Evolutionary conservation across 2,113 vertebrate species (phyloP).

Genomic region (Chaenocephalus aceratus): DNA sequence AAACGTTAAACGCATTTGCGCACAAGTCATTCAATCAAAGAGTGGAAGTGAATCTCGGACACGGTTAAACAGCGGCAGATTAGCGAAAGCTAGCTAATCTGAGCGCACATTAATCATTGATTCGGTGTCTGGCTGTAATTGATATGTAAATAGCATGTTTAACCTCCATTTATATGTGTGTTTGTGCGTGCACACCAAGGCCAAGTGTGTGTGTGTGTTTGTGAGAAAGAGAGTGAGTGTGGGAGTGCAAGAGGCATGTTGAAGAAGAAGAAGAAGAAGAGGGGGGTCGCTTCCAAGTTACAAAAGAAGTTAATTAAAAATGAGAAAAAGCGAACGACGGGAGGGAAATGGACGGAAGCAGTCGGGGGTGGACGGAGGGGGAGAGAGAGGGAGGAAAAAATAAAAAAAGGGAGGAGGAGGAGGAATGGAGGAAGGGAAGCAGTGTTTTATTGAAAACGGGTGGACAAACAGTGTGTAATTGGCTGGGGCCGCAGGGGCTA

Average conservation of each 20-base stretch:
- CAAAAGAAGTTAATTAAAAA: constrained; percentile 86
- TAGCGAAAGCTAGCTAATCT: constrained; percentile 67
- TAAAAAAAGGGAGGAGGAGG: neutral
- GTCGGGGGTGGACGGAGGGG: constrained; percentile 38
- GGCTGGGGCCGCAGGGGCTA: constrained; percentile 79
- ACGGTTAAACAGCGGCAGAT: constrained; percentile 57
- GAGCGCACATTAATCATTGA: constrained; percentile 75
- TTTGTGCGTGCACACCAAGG: constrained; percentile 24
- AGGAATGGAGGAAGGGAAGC: constrained; percentile 36
- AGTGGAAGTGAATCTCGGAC: constrained; percentile 47
- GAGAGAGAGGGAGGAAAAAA: neutral
- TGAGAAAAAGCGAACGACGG: constrained; percentile 69
- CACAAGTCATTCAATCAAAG: constrained; percentile 39
- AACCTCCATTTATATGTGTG: constrained; percentile 73
- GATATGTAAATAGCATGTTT: constrained; percentile 83
- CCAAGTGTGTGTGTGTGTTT: constrained; percentile 13
- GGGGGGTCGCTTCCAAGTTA: constrained; percentile 70
- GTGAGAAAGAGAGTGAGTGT: constrained; percentile 51
- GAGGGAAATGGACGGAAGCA: constrained; percentile 61
- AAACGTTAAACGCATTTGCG: constrained; percentile 23
- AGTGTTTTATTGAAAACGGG: constrained; percentile 83
- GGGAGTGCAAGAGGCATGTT: constrained; percentile 73
- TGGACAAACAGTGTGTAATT: constrained; percentile 84
- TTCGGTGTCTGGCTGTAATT: constrained; percentile 75
- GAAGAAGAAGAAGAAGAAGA: constrained; percentile 5